Evolutionary conservation across 30 jellyfish, hydroid and myxozoan genomes (phyloP), one percentile per base, ranked within the genome.

Genomic region (Chrysaora quinquecirrha): DNA sequence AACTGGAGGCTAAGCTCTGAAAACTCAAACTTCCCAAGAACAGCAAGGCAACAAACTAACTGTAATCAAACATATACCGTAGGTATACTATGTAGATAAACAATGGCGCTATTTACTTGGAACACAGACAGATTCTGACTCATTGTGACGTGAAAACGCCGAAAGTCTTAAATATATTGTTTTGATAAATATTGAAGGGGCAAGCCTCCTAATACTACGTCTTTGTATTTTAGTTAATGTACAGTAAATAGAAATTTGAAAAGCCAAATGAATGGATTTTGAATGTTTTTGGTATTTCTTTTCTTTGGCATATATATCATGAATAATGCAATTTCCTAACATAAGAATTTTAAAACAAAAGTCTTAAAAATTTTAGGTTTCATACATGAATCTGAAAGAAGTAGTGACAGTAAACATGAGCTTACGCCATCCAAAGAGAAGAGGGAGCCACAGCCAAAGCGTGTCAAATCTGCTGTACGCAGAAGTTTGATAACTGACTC

Each of bases 381-480:
- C 50, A 23, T 16, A 10, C 30, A 64, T 23, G 52, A 64, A 64
- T 64, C 77, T 64, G 58, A 22, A 0, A 64, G 77, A 64, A 64
- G 47, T 63, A 28, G 77, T 64, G 56, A 28, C 52, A 64, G 30
- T 28, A 64, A 64, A 30, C 77, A 64, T 28, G 77, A 64, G 56
- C 77, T 64, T 64, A 64, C 77, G 56, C 77, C 77, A 64, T 64
- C 77, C 56, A 30, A 64, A 64, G 77, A 22, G 77, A 64, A 64
- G 30, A 64, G 25, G 77, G 77, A 64, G 77, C 56, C 77, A 64
- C 77, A 64, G 56, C 77, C 4, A 64, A 29, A 64, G 30, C 52
- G 77, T 23, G 30, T 28, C 54, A 64, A 64, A 30, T 64, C 77
- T 64, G 77, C 56, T 3, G 77, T 50, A 30, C 30, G 77, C 77